Evolutionary conservation across 2,888 invertebrate genomes (phyloP), one percentile per base, ranked within the genome.

Genomic region (Eremobia ochroleuca): DNA sequence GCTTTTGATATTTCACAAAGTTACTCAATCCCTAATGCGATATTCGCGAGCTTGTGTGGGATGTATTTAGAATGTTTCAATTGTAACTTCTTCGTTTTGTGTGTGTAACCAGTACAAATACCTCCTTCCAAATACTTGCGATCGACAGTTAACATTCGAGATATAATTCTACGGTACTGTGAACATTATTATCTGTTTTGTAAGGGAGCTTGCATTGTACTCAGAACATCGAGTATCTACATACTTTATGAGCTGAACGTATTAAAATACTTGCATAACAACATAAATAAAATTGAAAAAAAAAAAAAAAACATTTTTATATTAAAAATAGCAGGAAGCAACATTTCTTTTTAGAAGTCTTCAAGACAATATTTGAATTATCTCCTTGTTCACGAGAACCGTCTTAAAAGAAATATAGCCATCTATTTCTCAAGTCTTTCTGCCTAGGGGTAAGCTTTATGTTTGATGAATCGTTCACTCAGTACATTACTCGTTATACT

Each of bases 1-100:
- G 89, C 88, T 90, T 84, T 90, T 92, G 92, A 92, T 92, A 92
- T 92, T 92, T 92, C 88, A 83, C 88, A 88, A 81, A 91, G 90
- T 91, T 92, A 87, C 91, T 74, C 85, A 88, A 87, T 89, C 85
- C 89, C 90, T 92, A 90, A 90, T 91, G 89, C 90, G 90, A 89
- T 92, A 87, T 85, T 81, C 69, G 76, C 59, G 70, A 85, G 81
- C 74, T 89, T 82, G 78, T 82, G 82, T 85, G 80, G 78, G 74
- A 77, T 82, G 85, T 85, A 86, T 86, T 86, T 86, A 86, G 83
- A 88, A 87, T 88, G 89, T 86, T 87, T 88, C 90, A 90, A 90
- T 89, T 90, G 88, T 88, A 88, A 88, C 85, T 89, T 90, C 87
- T 88, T 86, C 86, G 85, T 83, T 85, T 88, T 49, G 71, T 83